Evolutionary conservation across 1,140 invertebrate genomes (phyloP).

Genomic region (Panagrolaimus sp.): DNA sequence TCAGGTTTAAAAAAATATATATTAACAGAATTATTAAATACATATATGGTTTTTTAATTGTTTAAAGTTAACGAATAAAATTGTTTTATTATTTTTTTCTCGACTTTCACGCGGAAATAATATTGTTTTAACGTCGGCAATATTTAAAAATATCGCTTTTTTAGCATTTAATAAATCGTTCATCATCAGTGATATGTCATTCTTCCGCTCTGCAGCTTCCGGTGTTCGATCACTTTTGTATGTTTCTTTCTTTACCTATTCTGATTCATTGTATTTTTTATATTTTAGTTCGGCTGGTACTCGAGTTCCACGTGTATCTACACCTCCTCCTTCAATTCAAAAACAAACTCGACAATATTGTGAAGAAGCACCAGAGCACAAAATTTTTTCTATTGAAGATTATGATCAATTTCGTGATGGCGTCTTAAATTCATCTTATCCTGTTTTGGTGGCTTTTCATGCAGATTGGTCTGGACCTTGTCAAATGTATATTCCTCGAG

Average conservation of each 20-base stretch:
- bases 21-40: no score
- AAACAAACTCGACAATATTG: neutral
- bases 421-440: neutral
- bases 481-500: slow-evolving; percentile 26
- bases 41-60: no score
- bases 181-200: neutral
- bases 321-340: neutral
- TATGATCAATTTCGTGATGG: slow-evolving; percentile 7
- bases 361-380: neutral
- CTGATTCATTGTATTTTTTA: neutral
- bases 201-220: neutral
- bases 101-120: no score
- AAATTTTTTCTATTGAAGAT: neutral
- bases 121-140: no score
- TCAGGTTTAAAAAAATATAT: no score
- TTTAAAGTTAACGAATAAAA: no score
- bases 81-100: no score
- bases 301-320: neutral
- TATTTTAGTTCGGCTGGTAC: neutral
- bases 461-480: slow-evolving; percentile 30
- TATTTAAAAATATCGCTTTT: neutral
- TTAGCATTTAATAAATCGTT: neutral
- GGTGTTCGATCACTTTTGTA: slow-evolving; percentile 11
- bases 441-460: slow-evolving; percentile 3
- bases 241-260: no score